Percentiles rank a stretch among this genome's conserved stretches.
phyloP scores from a whole-genome alignment of 2,888 invertebrate genomes.

The Marronus borbonicus region DNA sequence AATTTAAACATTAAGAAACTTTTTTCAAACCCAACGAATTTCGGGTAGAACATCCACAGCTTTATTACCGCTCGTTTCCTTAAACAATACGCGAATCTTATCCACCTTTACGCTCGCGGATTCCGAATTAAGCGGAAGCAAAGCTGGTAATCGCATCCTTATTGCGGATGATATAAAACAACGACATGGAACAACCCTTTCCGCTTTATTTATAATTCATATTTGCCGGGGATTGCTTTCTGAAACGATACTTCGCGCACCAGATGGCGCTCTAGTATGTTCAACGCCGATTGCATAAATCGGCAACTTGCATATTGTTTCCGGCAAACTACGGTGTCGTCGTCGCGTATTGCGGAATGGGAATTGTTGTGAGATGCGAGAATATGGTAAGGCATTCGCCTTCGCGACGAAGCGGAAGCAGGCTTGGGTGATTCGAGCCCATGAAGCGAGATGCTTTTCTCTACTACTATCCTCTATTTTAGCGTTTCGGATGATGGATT shows the following conservation, averaged over 20 bases:
- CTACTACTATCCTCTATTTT: no score
- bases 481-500: no score
- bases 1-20: no score
- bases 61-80: background rate
- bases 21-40: no score
- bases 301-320: slow-evolving; percentile 30
- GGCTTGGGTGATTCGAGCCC: no score
- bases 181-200: background rate
- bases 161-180: background rate
- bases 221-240: slow-evolving; percentile 4
- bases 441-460: no score
- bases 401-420: background rate
- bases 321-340: slow-evolving; percentile 2
- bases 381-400: background rate
- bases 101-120: no score
- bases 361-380: background rate
- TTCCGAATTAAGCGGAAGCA: no score
- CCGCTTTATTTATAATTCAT: slow-evolving; percentile 24
- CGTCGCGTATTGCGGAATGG: background rate
- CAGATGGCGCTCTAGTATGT: slow-evolving; percentile 8
- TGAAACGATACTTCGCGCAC: background rate
- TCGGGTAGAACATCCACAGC: slow-evolving; percentile 16
- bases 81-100: no score
- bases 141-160: background rate
- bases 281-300: slow-evolving; percentile 17